Conservation (phyloP, 2,113 vertebrate genomes). For the Ariopsis seemanni region DNA sequence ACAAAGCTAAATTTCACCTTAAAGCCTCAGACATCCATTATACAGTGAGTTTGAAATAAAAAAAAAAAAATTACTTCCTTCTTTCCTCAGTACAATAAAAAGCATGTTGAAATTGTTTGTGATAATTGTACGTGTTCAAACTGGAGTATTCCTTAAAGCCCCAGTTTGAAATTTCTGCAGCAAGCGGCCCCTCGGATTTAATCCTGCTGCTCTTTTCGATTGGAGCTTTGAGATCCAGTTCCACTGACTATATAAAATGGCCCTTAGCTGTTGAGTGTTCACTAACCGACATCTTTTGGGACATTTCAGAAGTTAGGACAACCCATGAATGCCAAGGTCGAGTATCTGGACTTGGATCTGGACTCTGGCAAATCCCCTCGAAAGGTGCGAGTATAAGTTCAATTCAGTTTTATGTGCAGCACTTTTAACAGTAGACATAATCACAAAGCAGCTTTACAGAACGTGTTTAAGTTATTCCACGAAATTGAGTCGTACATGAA, state of each 20-base stretch:
- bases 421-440: not conserved
- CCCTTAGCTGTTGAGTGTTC: not conserved
- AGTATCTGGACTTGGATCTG: conserved; percentile 94
- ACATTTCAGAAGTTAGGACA: conserved; percentile 68
- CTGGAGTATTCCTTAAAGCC: not conserved
- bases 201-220: not conserved
- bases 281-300: conserved; percentile 29
- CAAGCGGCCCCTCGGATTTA: not conserved
- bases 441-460: too few relatives aligned
- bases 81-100: not conserved
- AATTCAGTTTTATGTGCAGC: not conserved
- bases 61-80: not conserved
- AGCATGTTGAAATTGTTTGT: not conserved
- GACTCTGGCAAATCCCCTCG: conserved; percentile 92
- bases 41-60: not conserved
- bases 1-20: not conserved
- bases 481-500: too few relatives aligned
- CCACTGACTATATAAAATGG: not conserved
- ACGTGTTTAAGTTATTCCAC: too few relatives aligned
- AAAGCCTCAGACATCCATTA: not conserved
- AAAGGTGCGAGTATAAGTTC: conserved; percentile 76
- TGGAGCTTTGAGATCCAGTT: conserved; percentile 11
- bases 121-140: not conserved
- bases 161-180: not conserved
- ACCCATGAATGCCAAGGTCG: conserved; percentile 84